These are phyloP conservation scores for Aphelenchoides besseyi DNA, from an alignment of 1,140 invertebrate genomes.

Conservation along the genomic window DNA sequence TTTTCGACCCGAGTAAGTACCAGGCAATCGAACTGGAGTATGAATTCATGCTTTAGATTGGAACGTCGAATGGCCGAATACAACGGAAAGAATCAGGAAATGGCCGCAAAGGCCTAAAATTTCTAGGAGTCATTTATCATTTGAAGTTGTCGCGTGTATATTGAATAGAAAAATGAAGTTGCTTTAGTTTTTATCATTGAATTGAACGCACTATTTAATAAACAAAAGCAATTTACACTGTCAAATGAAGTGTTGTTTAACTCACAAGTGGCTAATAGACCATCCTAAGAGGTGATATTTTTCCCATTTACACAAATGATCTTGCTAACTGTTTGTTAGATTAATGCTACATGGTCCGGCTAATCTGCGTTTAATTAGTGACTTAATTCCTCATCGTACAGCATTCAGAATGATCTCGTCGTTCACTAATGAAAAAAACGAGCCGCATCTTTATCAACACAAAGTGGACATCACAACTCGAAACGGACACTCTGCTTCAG, in stretches of 20 bases:
- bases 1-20: slow-evolving; percentile 89
- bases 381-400: no score
- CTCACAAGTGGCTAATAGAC: no score
- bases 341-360: no score
- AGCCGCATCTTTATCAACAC: slow-evolving; percentile 16
- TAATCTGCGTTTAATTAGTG: no score
- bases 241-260: no score
- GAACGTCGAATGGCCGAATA: slow-evolving; percentile 69
- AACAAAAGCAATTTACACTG: not conserved
- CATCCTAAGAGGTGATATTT: no score
- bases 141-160: not conserved
- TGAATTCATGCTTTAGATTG: no score
- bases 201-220: not conserved
- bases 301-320: no score
- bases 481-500: not conserved
- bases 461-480: slow-evolving; percentile 2
- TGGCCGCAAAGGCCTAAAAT: not conserved
- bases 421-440: not conserved
- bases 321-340: no score
- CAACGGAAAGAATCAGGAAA: slow-evolving; percentile 30
- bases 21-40: no score
- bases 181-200: not conserved
- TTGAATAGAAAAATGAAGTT: not conserved
- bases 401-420: slow-evolving; percentile 7
- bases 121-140: not conserved